phyloP scores from a whole-genome alignment of 2,888 invertebrate genomes.

The Scaptomyza flava region DNA sequence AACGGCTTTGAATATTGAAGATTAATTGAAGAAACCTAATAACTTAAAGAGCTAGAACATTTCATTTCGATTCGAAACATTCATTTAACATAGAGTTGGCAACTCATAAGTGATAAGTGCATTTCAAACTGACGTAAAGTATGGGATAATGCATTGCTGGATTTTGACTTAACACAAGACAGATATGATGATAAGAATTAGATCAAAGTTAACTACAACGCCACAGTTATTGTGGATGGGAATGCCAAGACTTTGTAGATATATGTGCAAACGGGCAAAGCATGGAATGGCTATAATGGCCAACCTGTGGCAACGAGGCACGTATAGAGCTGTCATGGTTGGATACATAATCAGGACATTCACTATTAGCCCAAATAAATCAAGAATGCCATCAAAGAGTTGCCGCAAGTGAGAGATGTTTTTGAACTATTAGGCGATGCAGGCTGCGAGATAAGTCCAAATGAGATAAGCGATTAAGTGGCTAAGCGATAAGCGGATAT shows the following conservation, averaged over 20 bases:
- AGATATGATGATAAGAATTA: slow-evolving; percentile 1
- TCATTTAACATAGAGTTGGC: too few species aligned
- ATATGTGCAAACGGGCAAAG: too few species aligned
- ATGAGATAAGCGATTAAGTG: slow-evolving; percentile 60
- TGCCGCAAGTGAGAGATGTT: slow-evolving; percentile 71
- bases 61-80: too few species aligned
- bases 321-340: slow-evolving; percentile 73
- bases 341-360: slow-evolving; percentile 76
- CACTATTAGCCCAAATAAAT: slow-evolving; percentile 81
- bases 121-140: neutral
- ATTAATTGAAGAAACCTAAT: neutral
- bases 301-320: slow-evolving; percentile 69
- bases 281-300: slow-evolving; percentile 55
- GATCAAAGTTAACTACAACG: too few species aligned
- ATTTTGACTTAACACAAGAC: neutral
- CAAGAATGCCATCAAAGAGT: slow-evolving; percentile 69
- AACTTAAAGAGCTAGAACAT: neutral
- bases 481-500: slow-evolving; percentile 51
- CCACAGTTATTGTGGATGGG: too few species aligned
- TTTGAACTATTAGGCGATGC: slow-evolving; percentile 28
- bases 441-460: slow-evolving; percentile 48
- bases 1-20: neutral
- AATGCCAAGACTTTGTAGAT: slow-evolving; percentile 28
- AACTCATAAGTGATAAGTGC: neutral
- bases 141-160: slow-evolving; percentile 20